A percentile compares a stretch with the other conserved stretches of the same genome.
These are phyloP conservation scores for Yponomeuta cagnagella DNA, from an alignment of 2,888 invertebrate species.

Conservation along the genomic window DNA sequence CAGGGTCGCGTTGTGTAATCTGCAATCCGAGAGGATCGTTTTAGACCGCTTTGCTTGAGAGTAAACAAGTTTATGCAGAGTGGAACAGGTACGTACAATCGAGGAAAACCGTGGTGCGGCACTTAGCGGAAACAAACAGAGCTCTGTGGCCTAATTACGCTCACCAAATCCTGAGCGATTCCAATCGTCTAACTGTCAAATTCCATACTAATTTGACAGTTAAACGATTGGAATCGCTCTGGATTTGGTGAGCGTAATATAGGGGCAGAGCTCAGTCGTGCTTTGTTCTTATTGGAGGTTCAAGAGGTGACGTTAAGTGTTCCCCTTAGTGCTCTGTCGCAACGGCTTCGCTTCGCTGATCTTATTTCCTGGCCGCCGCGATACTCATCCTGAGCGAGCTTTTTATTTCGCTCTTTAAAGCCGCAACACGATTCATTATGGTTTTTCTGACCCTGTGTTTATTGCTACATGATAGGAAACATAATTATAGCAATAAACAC, in stretches of 20 bases:
- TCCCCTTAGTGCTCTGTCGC: conserved; percentile 21
- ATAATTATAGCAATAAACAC: too few relatives aligned
- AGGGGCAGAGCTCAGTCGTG: neutral
- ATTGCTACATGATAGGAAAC: neutral
- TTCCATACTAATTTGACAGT: too few relatives aligned
- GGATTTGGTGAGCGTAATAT: too few relatives aligned
- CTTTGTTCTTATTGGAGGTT: neutral
- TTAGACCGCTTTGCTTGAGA: neutral
- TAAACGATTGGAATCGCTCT: too few relatives aligned
- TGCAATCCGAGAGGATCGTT: conserved; percentile 19
- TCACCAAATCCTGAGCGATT: too few relatives aligned
- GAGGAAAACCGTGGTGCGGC: neutral
- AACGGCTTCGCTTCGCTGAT: conserved; percentile 26
- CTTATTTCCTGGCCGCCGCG: conserved; percentile 25
- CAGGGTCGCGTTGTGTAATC: conserved; percentile 38
- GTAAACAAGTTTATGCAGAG: neutral
- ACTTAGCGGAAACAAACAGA: neutral
- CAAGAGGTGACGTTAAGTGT: neutral
- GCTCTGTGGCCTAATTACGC: too few relatives aligned
- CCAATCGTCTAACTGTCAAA: too few relatives aligned
- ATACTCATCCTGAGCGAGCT: neutral
- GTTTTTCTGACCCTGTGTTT: neutral
- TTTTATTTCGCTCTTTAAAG: neutral
- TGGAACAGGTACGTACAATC: neutral
- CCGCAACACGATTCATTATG: neutral